Percentiles rank a stretch among this genome's conserved stretches.
These are phyloP conservation scores for Sipha maydis DNA, from an alignment of 2,888 invertebrate genomes.

Conservation along the genomic window DNA sequence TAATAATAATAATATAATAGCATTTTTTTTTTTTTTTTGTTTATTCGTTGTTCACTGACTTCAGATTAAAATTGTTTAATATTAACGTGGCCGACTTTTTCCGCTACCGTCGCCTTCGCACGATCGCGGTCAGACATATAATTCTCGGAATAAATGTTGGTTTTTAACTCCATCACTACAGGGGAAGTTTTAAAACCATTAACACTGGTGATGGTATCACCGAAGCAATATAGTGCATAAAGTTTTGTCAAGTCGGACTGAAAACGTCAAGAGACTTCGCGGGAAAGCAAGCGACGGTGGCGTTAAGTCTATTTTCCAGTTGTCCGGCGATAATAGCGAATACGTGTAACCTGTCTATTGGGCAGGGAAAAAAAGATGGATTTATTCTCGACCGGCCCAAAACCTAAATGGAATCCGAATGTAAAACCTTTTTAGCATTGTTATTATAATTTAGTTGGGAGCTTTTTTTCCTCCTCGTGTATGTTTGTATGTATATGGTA, in stretches of 20 bases:
- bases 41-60: slow-evolving; percentile 56
- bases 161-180: neutral
- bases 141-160: slow-evolving; percentile 32
- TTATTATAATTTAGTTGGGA: slow-evolving; percentile 58
- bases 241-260: slow-evolving; percentile 50
- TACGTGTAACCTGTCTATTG: slow-evolving; percentile 64
- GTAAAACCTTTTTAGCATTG: slow-evolving; percentile 62
- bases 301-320: slow-evolving; percentile 59
- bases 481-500: neutral
- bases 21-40: slow-evolving; percentile 31
- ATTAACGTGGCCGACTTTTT: slow-evolving; percentile 39
- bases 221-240: neutral
- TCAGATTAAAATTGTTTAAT: slow-evolving; percentile 57
- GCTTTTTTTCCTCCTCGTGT: slow-evolving; percentile 38
- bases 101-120: neutral
- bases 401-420: slow-evolving; percentile 61
- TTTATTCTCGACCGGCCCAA: slow-evolving; percentile 54
- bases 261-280: slow-evolving; percentile 40
- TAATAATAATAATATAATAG: slow-evolving; percentile 57
- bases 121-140: slow-evolving; percentile 1
- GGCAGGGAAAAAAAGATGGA: slow-evolving; percentile 62
- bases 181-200: neutral
- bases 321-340: slow-evolving; percentile 63
- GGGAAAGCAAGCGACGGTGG: neutral
- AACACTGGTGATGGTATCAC: neutral